Conservation (phyloP, 2,797 vertebrate species). For the Myotis findleyi region DNA sequence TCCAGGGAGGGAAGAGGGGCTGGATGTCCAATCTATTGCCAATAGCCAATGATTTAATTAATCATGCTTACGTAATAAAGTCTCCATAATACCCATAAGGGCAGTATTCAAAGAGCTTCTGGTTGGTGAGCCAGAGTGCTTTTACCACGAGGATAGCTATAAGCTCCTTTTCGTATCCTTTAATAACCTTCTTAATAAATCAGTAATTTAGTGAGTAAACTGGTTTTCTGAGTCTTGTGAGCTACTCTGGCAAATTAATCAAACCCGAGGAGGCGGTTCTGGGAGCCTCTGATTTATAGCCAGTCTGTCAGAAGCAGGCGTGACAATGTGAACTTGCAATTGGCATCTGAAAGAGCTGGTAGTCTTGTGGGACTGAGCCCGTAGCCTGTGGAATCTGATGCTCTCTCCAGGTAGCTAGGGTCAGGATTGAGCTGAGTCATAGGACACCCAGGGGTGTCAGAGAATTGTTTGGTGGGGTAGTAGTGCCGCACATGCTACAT, state of each 20-base stretch:
- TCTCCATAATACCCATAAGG: not conserved
- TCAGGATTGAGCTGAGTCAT: not conserved
- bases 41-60: not conserved
- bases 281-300: not conserved
- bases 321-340: not conserved
- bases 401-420: not conserved
- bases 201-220: not conserved
- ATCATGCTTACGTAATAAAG: not conserved
- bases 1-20: not conserved
- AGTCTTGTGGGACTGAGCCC: not conserved
- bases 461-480: not conserved
- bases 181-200: not conserved
- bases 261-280: too few species aligned
- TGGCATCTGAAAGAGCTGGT: not conserved
- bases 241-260: too few species aligned
- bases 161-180: not conserved
- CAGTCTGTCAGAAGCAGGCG: not conserved
- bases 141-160: not conserved
- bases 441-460: not conserved
- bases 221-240: not conserved
- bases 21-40: not conserved
- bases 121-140: not conserved
- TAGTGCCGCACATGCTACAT: not conserved
- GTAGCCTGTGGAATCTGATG: not conserved
- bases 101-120: not conserved